A percentile compares a stretch with the other conserved stretches of the same genome.
phyloP scores from a whole-genome alignment of 2,797 vertebrate genomes.

The Xenops minutus region DNA sequence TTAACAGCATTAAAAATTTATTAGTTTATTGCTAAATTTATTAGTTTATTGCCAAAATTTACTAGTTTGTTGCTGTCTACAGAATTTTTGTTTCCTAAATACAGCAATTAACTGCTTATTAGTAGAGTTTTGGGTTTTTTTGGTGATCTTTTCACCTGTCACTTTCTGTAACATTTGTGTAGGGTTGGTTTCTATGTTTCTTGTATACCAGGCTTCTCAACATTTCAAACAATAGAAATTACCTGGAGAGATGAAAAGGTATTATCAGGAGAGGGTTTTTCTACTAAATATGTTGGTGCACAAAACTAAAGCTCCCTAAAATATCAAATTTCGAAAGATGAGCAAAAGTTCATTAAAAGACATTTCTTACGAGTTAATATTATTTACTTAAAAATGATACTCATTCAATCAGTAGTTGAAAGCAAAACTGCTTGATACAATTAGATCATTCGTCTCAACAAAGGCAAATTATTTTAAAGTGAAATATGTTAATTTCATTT shows the following conservation, averaged over 20 bases:
- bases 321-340: neutral
- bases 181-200: neutral
- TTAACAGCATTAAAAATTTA: neutral
- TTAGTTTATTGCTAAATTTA: no score
- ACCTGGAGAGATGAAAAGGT: neutral
- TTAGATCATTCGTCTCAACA: neutral
- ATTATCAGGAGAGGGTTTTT: neutral
- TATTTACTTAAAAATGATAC: neutral
- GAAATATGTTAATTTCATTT: neutral
- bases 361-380: neutral
- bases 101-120: neutral
- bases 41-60: no score
- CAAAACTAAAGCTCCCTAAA: neutral
- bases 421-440: neutral
- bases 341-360: neutral
- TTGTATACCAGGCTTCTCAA: neutral
- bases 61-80: neutral
- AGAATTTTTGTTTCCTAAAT: neutral
- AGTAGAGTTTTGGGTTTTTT: neutral
- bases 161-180: neutral
- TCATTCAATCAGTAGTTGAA: neutral
- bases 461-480: neutral
- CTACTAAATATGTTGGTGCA: neutral
- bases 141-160: neutral
- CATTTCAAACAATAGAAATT: neutral